A percentile compares a stretch with the other conserved stretches of the same genome.
Conservation (phyloP, 92 coral and sea anemone genomes). For the Meandrina meandrites region DNA sequence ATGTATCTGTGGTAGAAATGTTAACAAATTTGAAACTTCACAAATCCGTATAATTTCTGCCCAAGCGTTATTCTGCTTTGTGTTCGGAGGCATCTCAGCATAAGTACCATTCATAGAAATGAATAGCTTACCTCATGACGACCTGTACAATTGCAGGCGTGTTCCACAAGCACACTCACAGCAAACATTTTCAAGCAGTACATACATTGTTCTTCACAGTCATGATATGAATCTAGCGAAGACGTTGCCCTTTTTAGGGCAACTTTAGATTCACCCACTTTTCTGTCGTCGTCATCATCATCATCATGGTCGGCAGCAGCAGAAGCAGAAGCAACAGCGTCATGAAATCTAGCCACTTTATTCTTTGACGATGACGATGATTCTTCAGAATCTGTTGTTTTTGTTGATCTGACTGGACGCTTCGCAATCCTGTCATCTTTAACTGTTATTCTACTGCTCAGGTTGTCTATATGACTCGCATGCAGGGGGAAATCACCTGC, state of each 20-base stretch:
- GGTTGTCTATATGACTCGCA: background rate
- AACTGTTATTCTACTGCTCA: background rate
- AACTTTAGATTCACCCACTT: background rate
- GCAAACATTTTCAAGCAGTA: slow-evolving; percentile 58
- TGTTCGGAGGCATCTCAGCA: background rate
- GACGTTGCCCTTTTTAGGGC: slow-evolving; percentile 28
- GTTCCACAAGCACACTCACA: slow-evolving; percentile 49
- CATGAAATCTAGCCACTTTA: background rate
- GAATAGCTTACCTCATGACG: background rate
- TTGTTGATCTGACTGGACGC: background rate
- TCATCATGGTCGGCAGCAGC: background rate
- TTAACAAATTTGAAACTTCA: no score
- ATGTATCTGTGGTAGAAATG: no score
- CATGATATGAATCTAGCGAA: slow-evolving; percentile 44
- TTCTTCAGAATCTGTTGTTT: background rate
- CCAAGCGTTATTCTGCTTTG: background rate
- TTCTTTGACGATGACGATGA: background rate
- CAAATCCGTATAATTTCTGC: no score
- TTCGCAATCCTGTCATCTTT: background rate
- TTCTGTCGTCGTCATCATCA: background rate
- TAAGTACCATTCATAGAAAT: no score
- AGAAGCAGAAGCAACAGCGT: background rate
- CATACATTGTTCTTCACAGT: slow-evolving; percentile 57
- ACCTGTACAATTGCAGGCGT: slow-evolving; percentile 35
- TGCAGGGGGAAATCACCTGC: background rate